Evolutionary conservation across 1,140 invertebrate species (phyloP), one percentile per base, ranked within the genome.

Genomic region (Cheumatopsyche charites): DNA sequence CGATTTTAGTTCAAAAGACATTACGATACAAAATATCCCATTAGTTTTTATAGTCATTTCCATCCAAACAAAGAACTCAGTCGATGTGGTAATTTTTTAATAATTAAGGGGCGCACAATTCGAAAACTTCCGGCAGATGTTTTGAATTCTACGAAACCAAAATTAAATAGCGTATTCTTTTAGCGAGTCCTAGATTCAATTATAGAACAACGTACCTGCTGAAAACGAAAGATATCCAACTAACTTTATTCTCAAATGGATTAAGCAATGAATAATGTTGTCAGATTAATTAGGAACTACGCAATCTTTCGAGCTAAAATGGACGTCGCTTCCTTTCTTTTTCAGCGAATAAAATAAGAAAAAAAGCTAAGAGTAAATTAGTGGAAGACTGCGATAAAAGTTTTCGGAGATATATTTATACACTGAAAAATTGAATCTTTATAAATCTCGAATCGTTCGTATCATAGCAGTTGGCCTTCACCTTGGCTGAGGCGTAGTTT

Each of bases 281-380:
- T 58, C 55, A 58, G 55, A 58, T 58, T 58, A 58, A 58, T 58
- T 58, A 9, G 23, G 55, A 58, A 58, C 55, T 58, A 58, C 21
- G 55, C 21, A 26, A 58, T 58, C 55, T 23, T 26, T 4, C 21
- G 55, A 58, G 55, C 25, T 58, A 25, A 25, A 58, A 58, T 58
- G 55, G 55, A 21, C n/a, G 19, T 15, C 23, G 55, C 21, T 19
- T 9, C 55, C 25, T 58, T 25, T 25, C 23, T 23, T 25, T 26
- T 23, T 4, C 12, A 47, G 43, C 4, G 9, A 36, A 4, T 4
- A 36, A 36, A 36, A 47, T 13, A n/a, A 58, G 21, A 58, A 58
- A 58, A 58, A 58, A 58, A n/a, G 15, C 9, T 15, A 52, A 7
- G 3, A 4, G 3, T 36, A 36, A 36, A 36, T 9, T 36, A 3